Evolutionary conservation across 2,888 invertebrate genomes (phyloP), one percentile per base, ranked within the genome.

Genomic region (Troglohyphantes excavatus): DNA sequence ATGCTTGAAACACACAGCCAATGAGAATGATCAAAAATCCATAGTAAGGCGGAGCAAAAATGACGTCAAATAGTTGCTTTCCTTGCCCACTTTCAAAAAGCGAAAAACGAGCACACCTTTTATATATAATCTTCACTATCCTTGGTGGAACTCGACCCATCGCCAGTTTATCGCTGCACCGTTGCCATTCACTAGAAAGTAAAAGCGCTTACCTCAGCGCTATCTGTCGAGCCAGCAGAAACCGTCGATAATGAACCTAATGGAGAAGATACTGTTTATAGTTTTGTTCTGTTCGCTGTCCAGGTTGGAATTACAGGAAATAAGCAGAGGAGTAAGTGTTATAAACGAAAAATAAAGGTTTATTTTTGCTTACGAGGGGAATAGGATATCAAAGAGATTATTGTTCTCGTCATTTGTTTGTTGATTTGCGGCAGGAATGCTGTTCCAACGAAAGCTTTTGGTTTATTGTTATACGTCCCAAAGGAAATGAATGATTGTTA

Each of bases 251-350:
- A 68, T 29, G n/a, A 68, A n/a, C 68, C 68, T n/a, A 68, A 68
- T 68, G 33, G 68, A 68, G 68, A 33, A 27, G 19, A 68, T 33
- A 68, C 33, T 68, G 68, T 68, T 68, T 19, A 29, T 33, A n/a
- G n/a, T n/a, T n/a, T n/a, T n/a, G n/a, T n/a, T n/a, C n/a, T n/a
- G n/a, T n/a, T n/a, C n/a, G n/a, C n/a, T n/a, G 33, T 68, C 17
- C 2, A 53, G 53, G 68, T 11, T 33, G 68, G 33, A 68, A 68
- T 68, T 68, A 29, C 68, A 33, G 68, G 17, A 68, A 68, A 68
- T 33, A 29, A 33, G 68, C 13, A 6, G 26, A 26, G 26, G 65
- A 26, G 59, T 13, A 53, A 53, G 53, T 53, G 53, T n/a, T 53
- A 53, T 17, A 53, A 53, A 53, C 13, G 53, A n/a, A n/a, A 11